phyloP scores from a whole-genome alignment of 1,140 invertebrate species.

The Mamestra configurata region DNA sequence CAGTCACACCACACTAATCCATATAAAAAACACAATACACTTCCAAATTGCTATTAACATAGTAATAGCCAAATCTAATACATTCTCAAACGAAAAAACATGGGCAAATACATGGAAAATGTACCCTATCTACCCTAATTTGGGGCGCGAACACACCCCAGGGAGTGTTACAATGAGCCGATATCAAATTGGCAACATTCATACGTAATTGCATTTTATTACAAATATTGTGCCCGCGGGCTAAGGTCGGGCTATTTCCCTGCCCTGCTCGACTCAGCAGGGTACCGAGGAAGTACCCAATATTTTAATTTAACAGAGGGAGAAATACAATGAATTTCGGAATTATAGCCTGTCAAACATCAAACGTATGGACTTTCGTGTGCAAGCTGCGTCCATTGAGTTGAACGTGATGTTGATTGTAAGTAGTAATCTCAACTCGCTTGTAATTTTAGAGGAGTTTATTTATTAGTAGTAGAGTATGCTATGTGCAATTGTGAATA shows the following conservation, averaged over 20 bases:
- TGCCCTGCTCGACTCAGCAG: constrained; percentile 33
- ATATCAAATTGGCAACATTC: constrained; percentile 80
- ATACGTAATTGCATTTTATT: constrained; percentile 78
- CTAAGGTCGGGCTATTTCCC: constrained; percentile 20
- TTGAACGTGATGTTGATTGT: neutral
- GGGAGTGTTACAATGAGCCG: constrained; percentile 64
- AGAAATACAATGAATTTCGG: constrained; percentile 13
- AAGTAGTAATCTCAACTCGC: neutral
- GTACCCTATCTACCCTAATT: constrained; percentile 50
- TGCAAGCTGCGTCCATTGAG: neutral
- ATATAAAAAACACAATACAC: constrained; percentile 11
- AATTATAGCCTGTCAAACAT: constrained; percentile 43
- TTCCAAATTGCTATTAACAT: constrained; percentile 33
- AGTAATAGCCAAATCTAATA: constrained; percentile 33
- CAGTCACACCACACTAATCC: neutral
- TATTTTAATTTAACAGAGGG: constrained; percentile 30
- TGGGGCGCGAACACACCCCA: constrained; percentile 49
- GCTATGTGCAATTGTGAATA: no score
- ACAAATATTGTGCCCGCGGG: constrained; percentile 65
- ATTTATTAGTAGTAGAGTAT: no score
- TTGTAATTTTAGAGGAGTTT: no score
- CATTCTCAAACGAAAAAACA: constrained; percentile 17
- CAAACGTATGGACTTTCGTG: constrained; percentile 8
- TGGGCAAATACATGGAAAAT: constrained; percentile 16
- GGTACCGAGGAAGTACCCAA: constrained; percentile 18